A percentile compares a stretch with the other conserved stretches of the same genome.
phyloP scores from a whole-genome alignment of 1,140 invertebrate species.

The Hylaeus anthracinus region DNA sequence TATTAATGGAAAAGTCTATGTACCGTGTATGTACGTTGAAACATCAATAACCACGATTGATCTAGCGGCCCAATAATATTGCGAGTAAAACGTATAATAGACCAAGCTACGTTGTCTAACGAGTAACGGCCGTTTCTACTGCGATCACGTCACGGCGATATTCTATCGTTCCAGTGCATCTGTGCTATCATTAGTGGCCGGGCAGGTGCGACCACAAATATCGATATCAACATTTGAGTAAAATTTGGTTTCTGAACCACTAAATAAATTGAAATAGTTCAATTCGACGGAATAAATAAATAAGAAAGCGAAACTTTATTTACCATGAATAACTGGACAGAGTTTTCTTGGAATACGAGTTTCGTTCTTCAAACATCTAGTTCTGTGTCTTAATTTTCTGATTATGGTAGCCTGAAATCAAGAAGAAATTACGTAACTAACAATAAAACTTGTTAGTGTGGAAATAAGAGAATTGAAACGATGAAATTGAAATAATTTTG shows the following conservation, averaged over 20 bases:
- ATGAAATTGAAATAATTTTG: too few species aligned
- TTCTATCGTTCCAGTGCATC: not conserved
- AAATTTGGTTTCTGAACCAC: not conserved
- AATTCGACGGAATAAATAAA: too few species aligned
- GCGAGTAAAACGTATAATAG: conserved; percentile 5
- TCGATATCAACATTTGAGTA: not conserved
- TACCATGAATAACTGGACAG: too few species aligned
- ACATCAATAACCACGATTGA: conserved; percentile 10
- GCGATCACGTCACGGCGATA: not conserved
- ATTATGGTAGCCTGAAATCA: too few species aligned
- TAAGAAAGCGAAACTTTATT: too few species aligned
- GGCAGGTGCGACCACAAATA: not conserved
- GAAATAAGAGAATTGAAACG: too few species aligned
- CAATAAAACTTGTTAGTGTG: too few species aligned
- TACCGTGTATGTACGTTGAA: not conserved
- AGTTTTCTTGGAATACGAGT: too few species aligned
- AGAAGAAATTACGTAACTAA: too few species aligned
- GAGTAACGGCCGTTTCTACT: conserved; percentile 14
- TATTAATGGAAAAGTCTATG: not conserved
- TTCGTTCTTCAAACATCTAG: too few species aligned
- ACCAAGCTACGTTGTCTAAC: not conserved
- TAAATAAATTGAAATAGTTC: too few species aligned
- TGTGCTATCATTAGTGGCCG: not conserved
- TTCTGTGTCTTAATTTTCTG: too few species aligned
- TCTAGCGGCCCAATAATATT: conserved; percentile 23